Conservation (phyloP, 2,113 vertebrate genomes). For the Xiphorhynchus elegans region DNA sequence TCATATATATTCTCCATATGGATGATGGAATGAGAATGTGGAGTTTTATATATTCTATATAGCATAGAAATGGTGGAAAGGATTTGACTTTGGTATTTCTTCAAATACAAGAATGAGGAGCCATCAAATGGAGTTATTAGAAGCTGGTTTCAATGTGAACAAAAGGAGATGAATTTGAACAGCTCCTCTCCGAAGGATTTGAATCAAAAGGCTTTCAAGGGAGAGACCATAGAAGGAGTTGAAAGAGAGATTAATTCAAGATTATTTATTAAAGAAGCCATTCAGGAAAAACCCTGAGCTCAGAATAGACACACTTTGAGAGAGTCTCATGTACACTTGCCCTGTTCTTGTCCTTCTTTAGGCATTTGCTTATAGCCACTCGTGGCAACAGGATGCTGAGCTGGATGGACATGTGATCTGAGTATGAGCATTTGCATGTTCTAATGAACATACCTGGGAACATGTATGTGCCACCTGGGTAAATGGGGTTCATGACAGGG, state of each 20-base stretch:
- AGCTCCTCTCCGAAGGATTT: neutral
- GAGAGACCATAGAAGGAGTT: neutral
- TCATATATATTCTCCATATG: neutral
- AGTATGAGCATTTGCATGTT: neutral
- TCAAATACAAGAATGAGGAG: neutral
- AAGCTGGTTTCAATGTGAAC: neutral
- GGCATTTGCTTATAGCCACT: neutral
- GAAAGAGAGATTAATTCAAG: neutral
- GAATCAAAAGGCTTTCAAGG: neutral
- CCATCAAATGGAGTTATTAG: neutral
- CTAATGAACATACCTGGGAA: neutral
- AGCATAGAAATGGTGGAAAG: neutral
- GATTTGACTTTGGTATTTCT: neutral
- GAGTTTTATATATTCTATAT: neutral
- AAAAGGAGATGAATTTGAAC: neutral
- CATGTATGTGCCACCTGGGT: neutral
- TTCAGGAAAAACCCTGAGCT: neutral
- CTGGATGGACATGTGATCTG: neutral
- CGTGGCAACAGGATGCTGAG: neutral
- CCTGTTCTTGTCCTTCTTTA: neutral
- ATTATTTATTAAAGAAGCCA: neutral
- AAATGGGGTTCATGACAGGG: neutral
- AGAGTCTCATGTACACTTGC: neutral
- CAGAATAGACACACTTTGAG: neutral
- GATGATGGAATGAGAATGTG: neutral